Conservation (phyloP, 2,797 vertebrate genomes). For the Aulostomus chinensis region DNA sequence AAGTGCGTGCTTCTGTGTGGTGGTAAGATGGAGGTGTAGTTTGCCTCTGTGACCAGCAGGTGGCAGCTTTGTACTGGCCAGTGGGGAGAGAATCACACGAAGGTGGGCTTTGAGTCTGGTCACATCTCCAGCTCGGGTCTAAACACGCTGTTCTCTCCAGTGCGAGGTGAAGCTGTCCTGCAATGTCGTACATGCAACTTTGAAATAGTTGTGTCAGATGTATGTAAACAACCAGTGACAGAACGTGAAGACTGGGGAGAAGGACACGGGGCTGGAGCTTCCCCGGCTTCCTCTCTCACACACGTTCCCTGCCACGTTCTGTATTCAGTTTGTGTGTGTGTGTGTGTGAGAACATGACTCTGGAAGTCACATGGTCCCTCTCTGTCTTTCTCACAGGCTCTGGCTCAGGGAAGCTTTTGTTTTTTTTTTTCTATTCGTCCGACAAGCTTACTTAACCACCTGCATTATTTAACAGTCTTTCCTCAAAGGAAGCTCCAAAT, state of each 20-base stretch:
- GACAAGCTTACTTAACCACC: constrained; percentile 74
- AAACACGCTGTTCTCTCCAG: too few species aligned
- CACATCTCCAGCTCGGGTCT: too few species aligned
- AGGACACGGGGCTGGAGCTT: constrained; percentile 2
- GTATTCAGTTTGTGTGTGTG: constrained; percentile 30
- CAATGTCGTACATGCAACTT: too few species aligned
- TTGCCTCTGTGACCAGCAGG: not conserved
- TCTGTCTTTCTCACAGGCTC: constrained; percentile 42
- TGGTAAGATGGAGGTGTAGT: too few species aligned
- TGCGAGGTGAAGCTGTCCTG: too few species aligned
- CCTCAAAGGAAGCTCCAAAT: constrained; percentile 49
- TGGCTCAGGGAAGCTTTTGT: constrained; percentile 52
- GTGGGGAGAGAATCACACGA: too few species aligned
- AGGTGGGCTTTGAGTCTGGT: not conserved
- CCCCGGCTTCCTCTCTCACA: constrained; percentile 1
- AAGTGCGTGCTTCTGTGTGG: too few species aligned
- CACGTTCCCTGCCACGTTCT: constrained; percentile 42
- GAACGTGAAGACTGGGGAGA: constrained; percentile 8
- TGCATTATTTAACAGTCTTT: constrained; percentile 78
- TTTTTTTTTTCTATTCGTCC: constrained; percentile 47
- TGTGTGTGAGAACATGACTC: constrained; percentile 34
- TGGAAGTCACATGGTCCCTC: constrained; percentile 36
- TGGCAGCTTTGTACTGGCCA: not conserved
- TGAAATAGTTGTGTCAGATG: constrained; percentile 8
- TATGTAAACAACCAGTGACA: constrained; percentile 13